Evolutionary conservation across 2,888 invertebrate species (phyloP), one percentile per base, ranked within the genome.

Genomic region (Anorthoa munda): DNA sequence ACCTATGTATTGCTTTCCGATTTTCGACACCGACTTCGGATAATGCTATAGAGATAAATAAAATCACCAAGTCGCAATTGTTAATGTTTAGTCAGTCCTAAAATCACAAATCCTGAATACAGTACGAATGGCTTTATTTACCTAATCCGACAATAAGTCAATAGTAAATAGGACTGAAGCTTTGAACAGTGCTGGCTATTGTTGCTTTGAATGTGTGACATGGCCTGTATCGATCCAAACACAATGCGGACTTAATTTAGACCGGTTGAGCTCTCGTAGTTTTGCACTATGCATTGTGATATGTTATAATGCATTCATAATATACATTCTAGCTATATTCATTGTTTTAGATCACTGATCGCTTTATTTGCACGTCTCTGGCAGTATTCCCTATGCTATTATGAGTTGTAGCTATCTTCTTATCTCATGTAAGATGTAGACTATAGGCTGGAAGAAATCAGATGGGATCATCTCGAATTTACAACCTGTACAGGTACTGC

Each of bases 171-270:
- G 7, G 13, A 53, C 23, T 46, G n/a, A 50, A 45, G 60, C 45
- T 61, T 68, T 61, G 56, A 45, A 45, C 21, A 31, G 13, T 18
- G 31, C 17, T 23, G 13, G 55, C 26, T 66, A 21, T 60, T 56
- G 31, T 66, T 12, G 53, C 5, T 51, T 12, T 12, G 31, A 65
- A 51, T 61, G 51, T 68, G 55, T 46, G 61, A n/a, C 26, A 26
- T 50, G 53, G 60, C 31, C 12, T 4, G 50, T 56, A 78, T 78
- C 51, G 81, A 68, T 68, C 65, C n/a, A 56, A 56, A n/a, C 21
- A 48, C 45, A 48, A n/a, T 31, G 46, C 67, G 51, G 39, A 65
- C 51, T 68, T 61, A 31, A 60, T 59, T 56, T 18, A 78, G 31
- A 31, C 23, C 59, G 48, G 31, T 61, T 15, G 13, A 21, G 53